Conservation (phyloP, 2,888 invertebrate species). For the Stenodema calcarata region DNA sequence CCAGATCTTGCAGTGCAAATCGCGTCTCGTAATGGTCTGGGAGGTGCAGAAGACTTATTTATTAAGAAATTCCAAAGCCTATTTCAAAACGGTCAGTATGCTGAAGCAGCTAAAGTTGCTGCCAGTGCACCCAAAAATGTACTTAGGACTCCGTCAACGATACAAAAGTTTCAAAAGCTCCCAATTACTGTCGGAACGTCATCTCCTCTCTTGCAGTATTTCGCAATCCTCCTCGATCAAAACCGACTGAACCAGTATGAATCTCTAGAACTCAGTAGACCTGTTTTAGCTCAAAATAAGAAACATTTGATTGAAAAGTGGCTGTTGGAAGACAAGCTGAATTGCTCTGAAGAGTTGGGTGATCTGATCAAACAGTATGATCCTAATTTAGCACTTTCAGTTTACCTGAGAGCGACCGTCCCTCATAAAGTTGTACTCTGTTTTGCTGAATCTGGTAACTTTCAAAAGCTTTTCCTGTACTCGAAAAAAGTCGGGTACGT, state of each 20-base stretch:
- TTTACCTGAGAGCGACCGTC: constrained; percentile 45
- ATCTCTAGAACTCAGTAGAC: constrained; percentile 43
- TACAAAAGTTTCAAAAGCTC: constrained; percentile 38
- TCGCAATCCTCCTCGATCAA: constrained; percentile 38
- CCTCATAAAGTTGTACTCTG: constrained; percentile 41
- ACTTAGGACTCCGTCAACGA: constrained; percentile 41
- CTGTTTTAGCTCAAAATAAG: constrained; percentile 37
- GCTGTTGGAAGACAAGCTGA: constrained; percentile 97
- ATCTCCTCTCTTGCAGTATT: constrained; percentile 42
- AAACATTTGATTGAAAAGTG: constrained; percentile 92
- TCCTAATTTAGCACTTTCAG: constrained; percentile 32
- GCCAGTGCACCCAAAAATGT: constrained; percentile 28
- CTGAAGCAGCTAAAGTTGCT: constrained; percentile 88
- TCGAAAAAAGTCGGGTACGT: constrained; percentile 44
- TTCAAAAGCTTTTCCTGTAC: constrained; percentile 39
- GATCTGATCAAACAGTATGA: constrained; percentile 45
- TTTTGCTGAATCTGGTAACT: constrained; percentile 40
- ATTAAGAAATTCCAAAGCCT: constrained; percentile 93
- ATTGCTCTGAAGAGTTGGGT: constrained; percentile 79
- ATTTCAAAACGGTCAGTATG: constrained; percentile 92
- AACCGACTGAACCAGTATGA: constrained; percentile 41
- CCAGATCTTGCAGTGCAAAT: constrained; percentile 69
- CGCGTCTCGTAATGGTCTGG: constrained; percentile 82
- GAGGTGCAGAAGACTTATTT: constrained; percentile 96
- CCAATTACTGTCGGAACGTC: neutral